These are phyloP conservation scores for Wiebesia pumilae DNA, from an alignment of 1,140 invertebrate genomes.

Conservation along the genomic window DNA sequence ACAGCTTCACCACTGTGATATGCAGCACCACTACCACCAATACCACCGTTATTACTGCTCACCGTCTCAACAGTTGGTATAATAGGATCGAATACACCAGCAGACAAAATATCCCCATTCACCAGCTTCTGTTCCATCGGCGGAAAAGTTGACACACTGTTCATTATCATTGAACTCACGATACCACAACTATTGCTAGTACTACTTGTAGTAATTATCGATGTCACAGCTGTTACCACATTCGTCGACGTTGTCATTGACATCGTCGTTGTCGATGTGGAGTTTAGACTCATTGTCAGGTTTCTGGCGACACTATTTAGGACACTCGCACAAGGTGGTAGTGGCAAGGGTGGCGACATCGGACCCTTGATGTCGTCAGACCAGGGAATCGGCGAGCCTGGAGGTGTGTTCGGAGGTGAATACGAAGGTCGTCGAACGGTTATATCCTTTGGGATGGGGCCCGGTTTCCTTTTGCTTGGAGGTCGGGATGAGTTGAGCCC, in stretches of 20 bases:
- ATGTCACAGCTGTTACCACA: background rate
- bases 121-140: slow-evolving; percentile 30
- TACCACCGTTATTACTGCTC: slow-evolving; percentile 18
- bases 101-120: slow-evolving; percentile 34
- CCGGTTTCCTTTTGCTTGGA: slow-evolving; percentile 85
- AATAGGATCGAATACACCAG: slow-evolving; percentile 32
- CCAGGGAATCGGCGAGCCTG: slow-evolving; percentile 68
- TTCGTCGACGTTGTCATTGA: slow-evolving; percentile 1
- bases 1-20: slow-evolving; percentile 18
- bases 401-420: slow-evolving; percentile 61
- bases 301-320: background rate
- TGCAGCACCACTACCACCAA: slow-evolving; percentile 29
- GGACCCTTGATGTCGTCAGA: slow-evolving; percentile 60
- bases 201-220: background rate
- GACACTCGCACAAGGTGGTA: slow-evolving; percentile 25
- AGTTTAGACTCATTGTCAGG: slow-evolving; percentile 39
- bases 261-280: slow-evolving; percentile 17
- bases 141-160: background rate
- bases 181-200: slow-evolving; percentile 8
- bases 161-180: slow-evolving; percentile 15
- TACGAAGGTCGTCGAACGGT: slow-evolving; percentile 75
- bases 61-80: background rate
- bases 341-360: slow-evolving; percentile 33
- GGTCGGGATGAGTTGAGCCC: slow-evolving; percentile 63
- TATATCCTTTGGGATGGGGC: slow-evolving; percentile 86